Conservation (phyloP, 2,888 invertebrate species). For the Lottia scabra region DNA sequence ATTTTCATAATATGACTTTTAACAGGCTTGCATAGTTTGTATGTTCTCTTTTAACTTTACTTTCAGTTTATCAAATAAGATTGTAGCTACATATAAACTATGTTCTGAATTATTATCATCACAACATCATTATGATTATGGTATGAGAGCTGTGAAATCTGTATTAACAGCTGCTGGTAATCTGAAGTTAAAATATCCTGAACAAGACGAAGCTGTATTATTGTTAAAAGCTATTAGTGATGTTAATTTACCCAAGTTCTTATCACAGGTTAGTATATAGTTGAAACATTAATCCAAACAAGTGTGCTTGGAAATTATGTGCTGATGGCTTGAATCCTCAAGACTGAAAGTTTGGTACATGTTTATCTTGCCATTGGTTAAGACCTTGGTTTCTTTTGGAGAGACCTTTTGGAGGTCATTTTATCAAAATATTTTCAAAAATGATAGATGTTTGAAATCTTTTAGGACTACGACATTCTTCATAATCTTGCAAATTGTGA, state of each 20-base stretch:
- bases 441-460: no score
- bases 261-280: slow-evolving; percentile 64
- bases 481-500: no score
- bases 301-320: no score
- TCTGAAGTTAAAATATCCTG: slow-evolving; percentile 68
- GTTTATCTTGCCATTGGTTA: no score
- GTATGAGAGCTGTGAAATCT: slow-evolving; percentile 72
- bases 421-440: no score
- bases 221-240: slow-evolving; percentile 70
- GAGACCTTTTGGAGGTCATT: no score
- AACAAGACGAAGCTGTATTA: slow-evolving; percentile 66
- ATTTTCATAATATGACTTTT: not conserved
- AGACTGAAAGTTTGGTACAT: no score
- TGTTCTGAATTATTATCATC: slow-evolving; percentile 70
- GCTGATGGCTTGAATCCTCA: no score
- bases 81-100: slow-evolving; percentile 69
- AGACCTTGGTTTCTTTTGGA: no score
- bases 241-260: slow-evolving; percentile 70
- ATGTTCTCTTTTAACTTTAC: not conserved
- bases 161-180: slow-evolving; percentile 70
- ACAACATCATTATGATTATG: slow-evolving; percentile 71
- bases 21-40: not conserved
- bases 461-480: no score
- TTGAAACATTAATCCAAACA: no score
- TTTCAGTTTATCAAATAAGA: slow-evolving; percentile 68